Percentiles rank a stretch among this genome's conserved stretches.
phyloP scores from a whole-genome alignment of 2,113 vertebrate species.

The Terrapene triunguis region DNA sequence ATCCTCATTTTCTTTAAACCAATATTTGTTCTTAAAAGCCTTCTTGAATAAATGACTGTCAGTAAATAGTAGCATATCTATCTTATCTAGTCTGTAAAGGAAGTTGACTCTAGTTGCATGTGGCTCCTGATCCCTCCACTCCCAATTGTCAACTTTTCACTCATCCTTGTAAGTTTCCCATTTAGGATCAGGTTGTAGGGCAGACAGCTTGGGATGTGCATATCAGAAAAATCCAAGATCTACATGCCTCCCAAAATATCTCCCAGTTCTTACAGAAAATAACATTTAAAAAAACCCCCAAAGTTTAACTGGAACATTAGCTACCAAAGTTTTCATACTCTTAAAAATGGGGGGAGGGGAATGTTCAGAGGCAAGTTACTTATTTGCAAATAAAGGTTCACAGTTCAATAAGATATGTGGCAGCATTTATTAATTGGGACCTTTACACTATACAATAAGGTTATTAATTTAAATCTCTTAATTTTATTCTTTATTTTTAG shows the following conservation, averaged over 20 bases:
- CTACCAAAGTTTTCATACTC: neutral
- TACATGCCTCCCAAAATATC: neutral
- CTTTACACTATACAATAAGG: neutral
- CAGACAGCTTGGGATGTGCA: neutral
- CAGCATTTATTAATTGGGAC: neutral
- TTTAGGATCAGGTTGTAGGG: slow-evolving; percentile 13
- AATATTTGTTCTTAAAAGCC: neutral
- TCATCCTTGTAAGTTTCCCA: slow-evolving; percentile 30
- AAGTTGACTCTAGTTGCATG: slow-evolving; percentile 39
- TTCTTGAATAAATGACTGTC: slow-evolving; percentile 26
- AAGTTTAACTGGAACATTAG: neutral
- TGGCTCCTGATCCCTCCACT: slow-evolving; percentile 41
- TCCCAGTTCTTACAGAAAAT: slow-evolving; percentile 1
- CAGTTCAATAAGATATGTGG: neutral
- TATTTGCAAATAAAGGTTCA: slow-evolving; percentile 2
- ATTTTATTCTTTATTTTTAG: neutral
- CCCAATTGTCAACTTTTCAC: slow-evolving; percentile 4
- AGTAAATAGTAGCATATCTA: slow-evolving; percentile 49
- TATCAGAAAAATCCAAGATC: slow-evolving; percentile 18
- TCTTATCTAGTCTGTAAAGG: neutral
- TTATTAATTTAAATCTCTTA: neutral
- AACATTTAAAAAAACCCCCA: neutral
- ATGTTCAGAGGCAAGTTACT: neutral
- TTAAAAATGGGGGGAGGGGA: slow-evolving; percentile 11
- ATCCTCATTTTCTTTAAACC: slow-evolving; percentile 15